Evolutionary conservation across 2,797 vertebrate species (phyloP).

Genomic region (Hydrolagus colliei): DNA sequence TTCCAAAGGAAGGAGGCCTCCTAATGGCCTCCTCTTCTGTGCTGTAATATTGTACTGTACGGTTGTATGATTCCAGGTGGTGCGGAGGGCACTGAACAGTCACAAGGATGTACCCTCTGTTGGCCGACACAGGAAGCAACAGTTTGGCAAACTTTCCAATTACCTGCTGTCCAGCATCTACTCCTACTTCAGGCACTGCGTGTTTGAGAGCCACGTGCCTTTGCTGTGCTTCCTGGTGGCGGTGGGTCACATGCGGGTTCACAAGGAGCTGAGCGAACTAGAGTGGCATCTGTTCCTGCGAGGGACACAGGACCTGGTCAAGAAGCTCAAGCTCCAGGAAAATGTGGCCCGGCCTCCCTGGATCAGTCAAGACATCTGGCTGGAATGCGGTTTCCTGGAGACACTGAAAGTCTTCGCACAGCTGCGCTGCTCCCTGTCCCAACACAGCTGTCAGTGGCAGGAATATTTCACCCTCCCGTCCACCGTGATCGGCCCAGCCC

Average conservation of each 20-base stretch:
- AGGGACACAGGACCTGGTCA: slow-evolving; percentile 51
- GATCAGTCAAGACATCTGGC: slow-evolving; percentile 51
- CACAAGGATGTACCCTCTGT: slow-evolving; percentile 30
- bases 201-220: slow-evolving; percentile 52
- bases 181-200: slow-evolving; percentile 48
- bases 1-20: no score
- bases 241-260: slow-evolving; percentile 51
- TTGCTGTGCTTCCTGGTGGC: slow-evolving; percentile 61
- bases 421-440: slow-evolving; percentile 57
- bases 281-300: slow-evolving; percentile 60
- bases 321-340: not conserved
- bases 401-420: slow-evolving; percentile 60
- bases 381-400: slow-evolving; percentile 58
- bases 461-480: slow-evolving; percentile 63
- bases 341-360: slow-evolving; percentile 50
- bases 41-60: no score
- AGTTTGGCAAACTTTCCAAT: slow-evolving; percentile 49
- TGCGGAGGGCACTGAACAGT: slow-evolving; percentile 44
- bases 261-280: slow-evolving; percentile 46
- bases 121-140: not conserved
- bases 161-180: slow-evolving; percentile 55
- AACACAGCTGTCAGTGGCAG: slow-evolving; percentile 57
- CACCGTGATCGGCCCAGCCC: slow-evolving; percentile 55
- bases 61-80: slow-evolving; percentile 9
- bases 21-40: no score